A percentile compares a stretch with the other conserved stretches of the same genome.
phyloP scores from a whole-genome alignment of 2,113 vertebrate genomes.

The Nothobranchius kuhntae region DNA sequence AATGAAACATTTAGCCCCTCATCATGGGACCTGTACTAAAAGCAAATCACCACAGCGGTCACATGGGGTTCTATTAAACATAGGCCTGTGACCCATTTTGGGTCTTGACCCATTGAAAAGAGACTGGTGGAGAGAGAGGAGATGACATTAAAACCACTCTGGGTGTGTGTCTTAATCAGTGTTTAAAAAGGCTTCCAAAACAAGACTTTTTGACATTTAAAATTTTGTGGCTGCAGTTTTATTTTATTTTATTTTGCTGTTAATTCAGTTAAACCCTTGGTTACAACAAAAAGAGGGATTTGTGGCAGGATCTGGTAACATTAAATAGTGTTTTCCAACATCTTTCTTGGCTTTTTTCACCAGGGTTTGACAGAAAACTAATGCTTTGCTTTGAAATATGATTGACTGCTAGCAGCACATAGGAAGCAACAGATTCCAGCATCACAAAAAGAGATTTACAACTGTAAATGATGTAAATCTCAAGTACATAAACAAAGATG shows the following conservation, averaged over 20 bases:
- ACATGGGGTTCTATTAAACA: constrained; percentile 70
- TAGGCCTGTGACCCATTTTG: constrained; percentile 67
- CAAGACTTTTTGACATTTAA: constrained; percentile 55
- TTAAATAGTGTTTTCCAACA: background rate
- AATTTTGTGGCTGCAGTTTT: constrained; percentile 7
- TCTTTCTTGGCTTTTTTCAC: too few species aligned
- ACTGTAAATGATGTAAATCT: too few species aligned
- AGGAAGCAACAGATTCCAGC: too few species aligned
- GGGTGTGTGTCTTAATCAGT: constrained; percentile 47
- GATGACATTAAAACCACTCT: constrained; percentile 52
- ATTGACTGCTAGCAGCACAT: too few species aligned
- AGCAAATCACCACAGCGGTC: constrained; percentile 46
- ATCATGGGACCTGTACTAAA: constrained; percentile 58
- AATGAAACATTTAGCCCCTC: constrained; percentile 66
- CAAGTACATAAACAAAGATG: too few species aligned
- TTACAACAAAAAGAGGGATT: background rate
- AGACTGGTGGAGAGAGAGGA: constrained; percentile 29
- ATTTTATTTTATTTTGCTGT: background rate
- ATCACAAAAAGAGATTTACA: too few species aligned
- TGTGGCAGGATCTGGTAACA: background rate
- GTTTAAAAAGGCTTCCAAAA: constrained; percentile 28
- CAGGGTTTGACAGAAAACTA: too few species aligned
- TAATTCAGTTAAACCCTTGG: constrained; percentile 3
- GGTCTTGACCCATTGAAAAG: constrained; percentile 57
- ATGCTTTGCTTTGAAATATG: too few species aligned